These are phyloP conservation scores for Cassiopea xamachana DNA, from an alignment of 30 jellyfish, hydroid and myxozoan genomes.

Conservation along the genomic window DNA sequence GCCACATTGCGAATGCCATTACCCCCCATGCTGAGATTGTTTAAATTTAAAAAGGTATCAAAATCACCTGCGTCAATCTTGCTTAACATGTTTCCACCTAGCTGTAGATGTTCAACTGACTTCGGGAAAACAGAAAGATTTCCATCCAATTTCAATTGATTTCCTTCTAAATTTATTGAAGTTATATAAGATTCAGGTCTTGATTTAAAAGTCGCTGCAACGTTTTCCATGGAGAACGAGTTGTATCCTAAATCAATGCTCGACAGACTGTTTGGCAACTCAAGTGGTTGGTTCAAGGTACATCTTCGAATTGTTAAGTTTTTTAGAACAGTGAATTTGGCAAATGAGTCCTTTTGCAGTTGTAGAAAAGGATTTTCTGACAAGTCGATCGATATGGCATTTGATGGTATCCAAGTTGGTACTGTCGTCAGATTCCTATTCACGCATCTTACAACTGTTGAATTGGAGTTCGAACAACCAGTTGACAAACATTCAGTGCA, in stretches of 20 bases:
- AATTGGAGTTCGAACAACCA: background rate
- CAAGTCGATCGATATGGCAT: background rate
- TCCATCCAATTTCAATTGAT: slow-evolving; percentile 1
- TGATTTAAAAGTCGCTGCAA: background rate
- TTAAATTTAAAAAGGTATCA: background rate
- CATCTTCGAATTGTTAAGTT: background rate
- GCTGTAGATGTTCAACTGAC: background rate
- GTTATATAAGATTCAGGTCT: background rate
- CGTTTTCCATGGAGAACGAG: background rate
- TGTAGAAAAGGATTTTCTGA: background rate
- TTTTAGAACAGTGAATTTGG: background rate
- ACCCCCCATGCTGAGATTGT: background rate
- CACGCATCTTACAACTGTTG: background rate
- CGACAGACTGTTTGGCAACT: background rate
- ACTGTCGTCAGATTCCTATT: background rate
- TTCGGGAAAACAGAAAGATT: slow-evolving; percentile 14
- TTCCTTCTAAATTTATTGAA: background rate
- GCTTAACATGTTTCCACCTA: background rate
- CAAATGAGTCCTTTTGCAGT: background rate
- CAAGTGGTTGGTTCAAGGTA: background rate
- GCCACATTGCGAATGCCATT: background rate
- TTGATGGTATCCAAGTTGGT: slow-evolving; percentile 9
- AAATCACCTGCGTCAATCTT: background rate
- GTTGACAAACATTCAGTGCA: background rate
- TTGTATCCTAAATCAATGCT: slow-evolving; percentile 3